Conservation (phyloP, 2,888 invertebrate genomes). For the Biston stratarius region DNA sequence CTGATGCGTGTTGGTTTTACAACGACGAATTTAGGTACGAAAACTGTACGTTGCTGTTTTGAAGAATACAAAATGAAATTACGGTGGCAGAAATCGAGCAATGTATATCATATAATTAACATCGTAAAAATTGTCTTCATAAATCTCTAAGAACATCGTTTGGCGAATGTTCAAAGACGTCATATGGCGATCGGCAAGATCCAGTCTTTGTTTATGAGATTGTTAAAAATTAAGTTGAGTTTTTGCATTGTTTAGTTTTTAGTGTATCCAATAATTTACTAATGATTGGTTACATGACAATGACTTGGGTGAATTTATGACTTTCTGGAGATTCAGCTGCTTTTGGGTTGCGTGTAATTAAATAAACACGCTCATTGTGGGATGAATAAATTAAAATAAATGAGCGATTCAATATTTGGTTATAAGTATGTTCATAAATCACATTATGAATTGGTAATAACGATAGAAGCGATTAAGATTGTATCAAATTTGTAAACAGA, state of each 20-base stretch:
- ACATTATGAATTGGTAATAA: conserved; percentile 7
- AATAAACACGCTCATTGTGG: conserved; percentile 27
- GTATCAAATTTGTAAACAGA: neutral
- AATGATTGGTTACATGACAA: conserved; percentile 59
- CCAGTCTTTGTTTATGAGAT: conserved; percentile 77
- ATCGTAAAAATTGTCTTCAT: conserved; percentile 53
- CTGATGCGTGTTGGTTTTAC: conserved; percentile 64
- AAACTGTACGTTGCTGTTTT: conserved; percentile 61
- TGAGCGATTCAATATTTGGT: conserved; percentile 16
- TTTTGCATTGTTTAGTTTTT: conserved; percentile 67
- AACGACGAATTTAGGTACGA: conserved; percentile 58
- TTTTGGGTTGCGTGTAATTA: conserved; percentile 35
- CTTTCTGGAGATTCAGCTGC: conserved; percentile 40
- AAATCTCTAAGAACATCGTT: conserved; percentile 69
- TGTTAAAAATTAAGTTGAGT: conserved; percentile 65
- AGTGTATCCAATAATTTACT: conserved; percentile 58
- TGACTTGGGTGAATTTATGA: conserved; percentile 51
- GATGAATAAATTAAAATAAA: conserved; percentile 23
- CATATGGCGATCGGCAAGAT: conserved; percentile 79
- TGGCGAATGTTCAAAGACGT: conserved; percentile 69
- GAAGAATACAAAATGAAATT: conserved; percentile 19
- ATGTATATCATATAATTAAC: conserved; percentile 51
- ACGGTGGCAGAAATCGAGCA: conserved; percentile 45
- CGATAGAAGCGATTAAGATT: conserved; percentile 2
- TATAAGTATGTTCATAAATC: conserved; percentile 11